Evolutionary conservation across 2,797 vertebrate genomes (phyloP).

Genomic region (Notamacropus eugenii): DNA sequence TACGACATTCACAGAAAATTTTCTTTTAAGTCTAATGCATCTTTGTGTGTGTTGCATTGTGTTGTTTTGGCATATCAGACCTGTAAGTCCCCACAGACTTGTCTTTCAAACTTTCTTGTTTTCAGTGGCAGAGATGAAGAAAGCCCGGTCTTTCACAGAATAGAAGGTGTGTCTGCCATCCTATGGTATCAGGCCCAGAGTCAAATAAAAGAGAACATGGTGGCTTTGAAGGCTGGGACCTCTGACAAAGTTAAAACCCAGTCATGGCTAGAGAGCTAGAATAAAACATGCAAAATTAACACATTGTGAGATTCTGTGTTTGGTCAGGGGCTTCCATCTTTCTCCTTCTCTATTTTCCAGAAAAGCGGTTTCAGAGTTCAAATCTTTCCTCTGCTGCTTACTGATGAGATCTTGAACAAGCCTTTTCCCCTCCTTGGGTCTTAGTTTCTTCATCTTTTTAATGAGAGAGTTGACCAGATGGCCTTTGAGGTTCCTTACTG

Average conservation of each 20-base stretch:
- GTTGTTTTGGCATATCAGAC: neutral
- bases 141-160: slow-evolving; percentile 42
- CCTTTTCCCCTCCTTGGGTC: neutral
- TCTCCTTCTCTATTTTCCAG: slow-evolving; percentile 8
- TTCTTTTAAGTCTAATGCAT: slow-evolving; percentile 52
- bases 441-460: neutral
- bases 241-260: slow-evolving; percentile 53
- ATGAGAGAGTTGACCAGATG: neutral
- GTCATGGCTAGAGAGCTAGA: neutral
- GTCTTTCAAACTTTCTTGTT: slow-evolving; percentile 34
- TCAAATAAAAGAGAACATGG: slow-evolving; percentile 49
- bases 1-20: slow-evolving; percentile 23
- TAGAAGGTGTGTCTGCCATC: slow-evolving; percentile 6
- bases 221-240: slow-evolving; percentile 46
- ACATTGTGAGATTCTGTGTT: slow-evolving; percentile 39
- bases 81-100: slow-evolving; percentile 27
- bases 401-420: neutral
- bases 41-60: slow-evolving; percentile 10
- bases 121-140: slow-evolving; percentile 41
- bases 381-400: neutral
- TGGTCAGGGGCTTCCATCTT: slow-evolving; percentile 49
- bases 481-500: neutral
- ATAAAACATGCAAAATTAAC: slow-evolving; percentile 58
- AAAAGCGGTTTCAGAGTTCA: slow-evolving; percentile 44
- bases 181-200: slow-evolving; percentile 36